Percentiles rank a stretch among this genome's conserved stretches.
These are phyloP conservation scores for Endomychus coccineus DNA, from an alignment of 2,888 invertebrate genomes.

Conservation along the genomic window DNA sequence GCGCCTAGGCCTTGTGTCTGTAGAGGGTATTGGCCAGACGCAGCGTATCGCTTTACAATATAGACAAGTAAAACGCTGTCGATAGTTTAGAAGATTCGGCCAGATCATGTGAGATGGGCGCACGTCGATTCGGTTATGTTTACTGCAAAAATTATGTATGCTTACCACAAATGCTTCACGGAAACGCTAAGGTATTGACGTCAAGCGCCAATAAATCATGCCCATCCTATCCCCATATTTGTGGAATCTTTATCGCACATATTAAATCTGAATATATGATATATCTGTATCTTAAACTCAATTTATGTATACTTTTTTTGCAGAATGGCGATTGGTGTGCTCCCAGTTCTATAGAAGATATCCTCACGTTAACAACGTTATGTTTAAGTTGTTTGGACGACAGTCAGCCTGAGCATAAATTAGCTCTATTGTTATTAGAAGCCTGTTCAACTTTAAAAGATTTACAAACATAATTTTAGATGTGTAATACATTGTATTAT, in stretches of 20 bases:
- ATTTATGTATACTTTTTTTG: conserved; percentile 19
- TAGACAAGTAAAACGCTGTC: no score
- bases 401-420: conserved; percentile 40
- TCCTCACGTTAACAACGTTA: conserved; percentile 41
- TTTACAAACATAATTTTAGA: no score
- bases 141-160: no score
- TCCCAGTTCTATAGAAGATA: conserved; percentile 32
- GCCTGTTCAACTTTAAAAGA: conserved; percentile 38
- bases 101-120: no score
- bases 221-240: neutral
- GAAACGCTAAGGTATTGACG: neutral
- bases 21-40: no score
- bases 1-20: no score
- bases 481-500: no score
- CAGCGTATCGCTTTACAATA: no score
- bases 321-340: conserved; percentile 41
- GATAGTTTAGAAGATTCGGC: no score
- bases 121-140: no score
- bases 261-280: no score
- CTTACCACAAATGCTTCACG: neutral
- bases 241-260: no score
- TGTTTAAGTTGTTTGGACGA: conserved; percentile 42
- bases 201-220: neutral
- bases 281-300: neutral
- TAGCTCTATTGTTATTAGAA: conserved; percentile 47